Evolutionary conservation across 1,140 invertebrate genomes (phyloP), one percentile per base, ranked within the genome.

Genomic region (Eulimnadia texana): DNA sequence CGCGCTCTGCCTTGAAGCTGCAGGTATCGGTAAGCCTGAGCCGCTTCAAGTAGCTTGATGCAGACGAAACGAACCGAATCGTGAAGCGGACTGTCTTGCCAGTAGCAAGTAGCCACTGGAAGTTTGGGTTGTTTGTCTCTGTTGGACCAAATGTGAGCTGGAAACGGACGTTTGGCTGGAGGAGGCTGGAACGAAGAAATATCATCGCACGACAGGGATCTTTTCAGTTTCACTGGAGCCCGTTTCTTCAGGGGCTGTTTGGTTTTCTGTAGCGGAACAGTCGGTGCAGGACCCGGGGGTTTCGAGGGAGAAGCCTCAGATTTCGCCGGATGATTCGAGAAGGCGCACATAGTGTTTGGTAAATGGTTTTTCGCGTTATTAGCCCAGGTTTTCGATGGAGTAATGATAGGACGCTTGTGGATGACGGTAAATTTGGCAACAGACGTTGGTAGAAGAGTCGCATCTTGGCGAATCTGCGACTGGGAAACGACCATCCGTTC

Each of bases 31-130:
- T 33, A 33, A 13, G 55, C 55, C 28, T 57, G 55, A 1, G 55
- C 27, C 19, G 55, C 55, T 33, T 57, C 55, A 23, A 57, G 22
- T 6, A 57, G 13, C n/a, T 57, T 57, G 11, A 25, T 57, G 55
- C 33, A 57, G 13, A 57, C 55, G 55, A 57, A 57, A 6, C 27
- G 27, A 19, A 29, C 27, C 3, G 27, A 29, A 10, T 57, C 55
- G 55, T 57, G 55, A 11, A 57, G 13, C 10, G 55, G 55, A 33
- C 55, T 57, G 28, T 57, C 55, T 16, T 29, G 55, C 55, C 55
- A 57, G 25, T 29, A 57, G 19, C 27, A 27, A 10, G 55, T 57
- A 19, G 55, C 55, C 0, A 57, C 55, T 1, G 33, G 55, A 23
- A 33, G 28, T 29, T 33, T 27, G 1, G 55, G 55, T 23, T 33